These are phyloP conservation scores for Menidia beryllina DNA, from an alignment of 2,113 vertebrate species.

Conservation along the genomic window DNA sequence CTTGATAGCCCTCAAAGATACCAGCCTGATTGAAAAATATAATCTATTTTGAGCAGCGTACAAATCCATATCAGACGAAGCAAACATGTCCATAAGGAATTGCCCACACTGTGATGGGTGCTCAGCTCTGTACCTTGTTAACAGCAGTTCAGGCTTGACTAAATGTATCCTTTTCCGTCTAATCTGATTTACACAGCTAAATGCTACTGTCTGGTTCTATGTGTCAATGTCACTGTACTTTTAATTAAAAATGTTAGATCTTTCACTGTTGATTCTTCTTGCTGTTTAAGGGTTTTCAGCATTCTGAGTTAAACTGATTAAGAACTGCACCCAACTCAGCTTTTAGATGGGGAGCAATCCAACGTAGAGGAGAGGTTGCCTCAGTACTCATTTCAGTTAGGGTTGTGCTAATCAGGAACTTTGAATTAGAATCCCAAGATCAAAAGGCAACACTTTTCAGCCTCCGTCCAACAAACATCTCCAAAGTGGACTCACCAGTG, in stretches of 20 bases:
- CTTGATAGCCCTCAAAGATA: conserved; percentile 72
- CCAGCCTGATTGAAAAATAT: conserved; percentile 65
- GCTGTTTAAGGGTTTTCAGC: conserved; percentile 52
- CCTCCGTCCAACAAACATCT: not conserved
- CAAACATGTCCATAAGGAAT: conserved; percentile 34
- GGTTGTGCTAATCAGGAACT: conserved; percentile 15
- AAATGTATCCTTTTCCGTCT: conserved; percentile 70
- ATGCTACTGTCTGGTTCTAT: conserved; percentile 49
- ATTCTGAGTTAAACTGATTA: conserved; percentile 39
- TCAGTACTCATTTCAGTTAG: not conserved
- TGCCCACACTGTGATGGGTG: conserved; percentile 6
- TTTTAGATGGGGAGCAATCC: not conserved
- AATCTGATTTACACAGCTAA: conserved; percentile 74
- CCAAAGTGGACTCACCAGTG: not conserved
- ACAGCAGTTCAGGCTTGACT: conserved; percentile 62
- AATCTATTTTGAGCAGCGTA: conserved; percentile 72
- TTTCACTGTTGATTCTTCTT: conserved; percentile 69
- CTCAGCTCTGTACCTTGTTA: conserved; percentile 29
- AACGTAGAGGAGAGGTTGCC: conserved; percentile 5
- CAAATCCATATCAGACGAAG: conserved; percentile 64
- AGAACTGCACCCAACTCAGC: conserved; percentile 7
- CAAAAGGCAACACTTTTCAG: not conserved
- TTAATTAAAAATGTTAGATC: conserved; percentile 69
- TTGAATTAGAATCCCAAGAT: conserved; percentile 3
- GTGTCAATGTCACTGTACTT: conserved; percentile 55